These are phyloP conservation scores for Leuciscus idus DNA, from an alignment of 2,113 vertebrate species.

Conservation along the genomic window DNA sequence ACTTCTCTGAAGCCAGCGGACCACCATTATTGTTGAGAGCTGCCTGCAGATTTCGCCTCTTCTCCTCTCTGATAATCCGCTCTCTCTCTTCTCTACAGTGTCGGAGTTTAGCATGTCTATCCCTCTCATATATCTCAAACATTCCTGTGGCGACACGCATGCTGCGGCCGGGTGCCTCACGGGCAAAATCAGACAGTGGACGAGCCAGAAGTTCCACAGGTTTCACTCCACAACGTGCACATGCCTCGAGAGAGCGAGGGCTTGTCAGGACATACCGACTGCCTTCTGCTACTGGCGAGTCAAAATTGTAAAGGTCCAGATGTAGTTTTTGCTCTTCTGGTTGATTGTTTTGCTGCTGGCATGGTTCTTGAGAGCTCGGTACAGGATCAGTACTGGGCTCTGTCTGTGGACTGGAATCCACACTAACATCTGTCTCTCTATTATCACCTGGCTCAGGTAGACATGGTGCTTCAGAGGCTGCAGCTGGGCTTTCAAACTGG, in stretches of 20 bases:
- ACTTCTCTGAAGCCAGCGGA: slow-evolving; percentile 69
- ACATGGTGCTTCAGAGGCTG: slow-evolving; percentile 66
- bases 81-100: slow-evolving; percentile 92
- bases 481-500: slow-evolving; percentile 61
- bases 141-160: slow-evolving; percentile 91
- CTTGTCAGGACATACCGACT: slow-evolving; percentile 97
- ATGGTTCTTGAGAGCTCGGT: slow-evolving; percentile 46
- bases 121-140: slow-evolving; percentile 90
- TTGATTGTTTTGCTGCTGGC: slow-evolving; percentile 59
- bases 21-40: slow-evolving; percentile 73
- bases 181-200: slow-evolving; percentile 85
- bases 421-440: slow-evolving; percentile 63
- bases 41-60: slow-evolving; percentile 83
- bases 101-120: slow-evolving; percentile 87
- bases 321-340: slow-evolving; percentile 83
- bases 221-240: slow-evolving; percentile 91
- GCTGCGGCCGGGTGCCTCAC: slow-evolving; percentile 88
- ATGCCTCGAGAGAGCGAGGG: slow-evolving; percentile 95
- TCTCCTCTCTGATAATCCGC: slow-evolving; percentile 91
- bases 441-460: slow-evolving; percentile 65
- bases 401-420: slow-evolving; percentile 52
- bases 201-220: slow-evolving; percentile 91
- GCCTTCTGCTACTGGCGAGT: slow-evolving; percentile 88
- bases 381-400: background rate
- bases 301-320: slow-evolving; percentile 95